Conservation (phyloP, 2,888 invertebrate species). For the Andrena bucephala region DNA sequence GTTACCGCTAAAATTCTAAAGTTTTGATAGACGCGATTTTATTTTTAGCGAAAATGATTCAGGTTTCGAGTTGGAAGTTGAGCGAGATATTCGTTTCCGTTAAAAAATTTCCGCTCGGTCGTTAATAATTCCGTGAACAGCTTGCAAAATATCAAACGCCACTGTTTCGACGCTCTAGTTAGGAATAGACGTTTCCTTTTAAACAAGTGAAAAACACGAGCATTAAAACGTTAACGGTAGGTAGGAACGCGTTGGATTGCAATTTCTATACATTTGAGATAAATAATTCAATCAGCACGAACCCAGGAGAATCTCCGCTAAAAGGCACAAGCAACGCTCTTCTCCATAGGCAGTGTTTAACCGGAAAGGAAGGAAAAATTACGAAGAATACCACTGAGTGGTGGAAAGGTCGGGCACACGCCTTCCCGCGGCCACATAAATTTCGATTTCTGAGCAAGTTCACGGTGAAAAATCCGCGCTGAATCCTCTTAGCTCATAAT, state of each 20-base stretch:
- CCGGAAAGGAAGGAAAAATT: neutral
- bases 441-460: constrained; percentile 58
- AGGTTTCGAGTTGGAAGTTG: neutral
- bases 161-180: neutral
- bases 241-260: too few relatives aligned
- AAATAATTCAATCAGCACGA: too few relatives aligned
- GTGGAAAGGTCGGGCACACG: neutral
- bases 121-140: neutral
- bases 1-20: neutral
- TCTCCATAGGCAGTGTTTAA: neutral
- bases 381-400: neutral
- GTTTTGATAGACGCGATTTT: neutral
- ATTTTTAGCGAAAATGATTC: neutral
- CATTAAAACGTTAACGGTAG: too few relatives aligned
- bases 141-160: neutral
- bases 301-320: too few relatives aligned
- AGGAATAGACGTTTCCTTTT: neutral
- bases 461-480: constrained; percentile 43
- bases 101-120: neutral
- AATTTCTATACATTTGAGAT: too few relatives aligned
- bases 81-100: neutral
- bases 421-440: constrained; percentile 40
- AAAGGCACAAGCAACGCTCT: neutral
- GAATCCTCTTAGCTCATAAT: constrained; percentile 60
- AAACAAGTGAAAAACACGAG: too few relatives aligned